Evolutionary conservation across 1,140 invertebrate genomes (phyloP).

Genomic region (Lordiphosa mommai): DNA sequence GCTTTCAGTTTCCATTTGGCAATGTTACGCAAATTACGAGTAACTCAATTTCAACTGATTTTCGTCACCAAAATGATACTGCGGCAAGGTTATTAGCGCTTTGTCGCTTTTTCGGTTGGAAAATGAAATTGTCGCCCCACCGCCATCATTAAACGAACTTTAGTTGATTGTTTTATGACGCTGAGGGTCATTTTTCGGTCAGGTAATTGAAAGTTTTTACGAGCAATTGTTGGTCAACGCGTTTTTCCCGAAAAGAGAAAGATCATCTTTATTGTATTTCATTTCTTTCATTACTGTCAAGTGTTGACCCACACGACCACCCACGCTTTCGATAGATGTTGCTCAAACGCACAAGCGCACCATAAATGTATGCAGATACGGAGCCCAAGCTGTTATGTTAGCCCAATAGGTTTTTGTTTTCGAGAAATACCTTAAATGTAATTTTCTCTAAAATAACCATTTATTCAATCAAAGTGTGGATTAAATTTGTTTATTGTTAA

Average conservation of each 20-base stretch:
- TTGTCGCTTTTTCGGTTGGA: constrained; percentile 33
- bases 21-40: constrained; percentile 62
- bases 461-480: no score
- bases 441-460: no score
- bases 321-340: constrained; percentile 1
- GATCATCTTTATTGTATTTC: no score
- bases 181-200: constrained; percentile 5
- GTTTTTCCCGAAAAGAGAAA: no score
- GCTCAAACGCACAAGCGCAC: no score
- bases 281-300: neutral
- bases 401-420: no score
- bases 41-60: constrained; percentile 28
- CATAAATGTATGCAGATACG: no score
- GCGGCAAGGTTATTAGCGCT: constrained; percentile 64
- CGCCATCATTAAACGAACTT: constrained; percentile 35
- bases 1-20: constrained; percentile 51
- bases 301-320: constrained; percentile 7
- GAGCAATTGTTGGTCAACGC: constrained; percentile 19
- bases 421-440: no score
- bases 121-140: constrained; percentile 48
- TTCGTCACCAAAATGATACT: constrained; percentile 34
- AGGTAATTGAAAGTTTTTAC: constrained; percentile 37
- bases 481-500: no score
- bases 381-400: no score
- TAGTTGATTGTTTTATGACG: constrained; percentile 29